Conservation (phyloP, 2,888 invertebrate species). For the Rhagium mordax region DNA sequence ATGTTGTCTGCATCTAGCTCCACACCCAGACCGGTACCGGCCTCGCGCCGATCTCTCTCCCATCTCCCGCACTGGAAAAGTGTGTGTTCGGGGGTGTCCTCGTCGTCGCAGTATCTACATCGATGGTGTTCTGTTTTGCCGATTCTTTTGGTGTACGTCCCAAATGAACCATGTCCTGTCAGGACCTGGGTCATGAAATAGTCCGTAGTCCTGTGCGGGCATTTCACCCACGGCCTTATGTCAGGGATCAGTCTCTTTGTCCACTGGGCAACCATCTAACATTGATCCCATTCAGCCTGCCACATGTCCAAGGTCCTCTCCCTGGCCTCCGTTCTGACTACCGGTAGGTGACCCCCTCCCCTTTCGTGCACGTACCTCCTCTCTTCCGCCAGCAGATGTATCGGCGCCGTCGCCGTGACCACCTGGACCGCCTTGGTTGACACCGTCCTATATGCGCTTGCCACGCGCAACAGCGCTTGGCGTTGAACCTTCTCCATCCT, state of each 20-base stretch:
- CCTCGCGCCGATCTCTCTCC: background rate
- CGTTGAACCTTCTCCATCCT: no score
- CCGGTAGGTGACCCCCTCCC: background rate
- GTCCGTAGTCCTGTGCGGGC: background rate
- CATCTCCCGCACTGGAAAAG: background rate
- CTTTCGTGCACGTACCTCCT: background rate
- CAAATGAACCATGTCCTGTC: background rate
- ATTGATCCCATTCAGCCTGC: background rate
- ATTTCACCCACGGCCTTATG: background rate
- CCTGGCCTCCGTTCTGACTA: no score
- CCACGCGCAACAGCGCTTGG: no score
- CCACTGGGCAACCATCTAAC: background rate
- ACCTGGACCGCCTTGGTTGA: no score
- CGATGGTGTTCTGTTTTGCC: background rate
- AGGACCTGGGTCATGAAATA: constrained; percentile 3
- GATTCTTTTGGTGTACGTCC: background rate
- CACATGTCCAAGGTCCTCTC: background rate
- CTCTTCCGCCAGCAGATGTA: background rate
- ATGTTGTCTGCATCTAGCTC: background rate
- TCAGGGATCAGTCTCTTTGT: background rate
- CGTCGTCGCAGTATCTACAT: background rate
- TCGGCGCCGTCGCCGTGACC: background rate
- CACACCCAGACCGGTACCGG: background rate
- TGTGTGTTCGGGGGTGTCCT: background rate
- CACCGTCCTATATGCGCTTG: no score